These are phyloP conservation scores for Cepaea hortensis DNA, from an alignment of 2,888 invertebrate species.

Conservation along the genomic window DNA sequence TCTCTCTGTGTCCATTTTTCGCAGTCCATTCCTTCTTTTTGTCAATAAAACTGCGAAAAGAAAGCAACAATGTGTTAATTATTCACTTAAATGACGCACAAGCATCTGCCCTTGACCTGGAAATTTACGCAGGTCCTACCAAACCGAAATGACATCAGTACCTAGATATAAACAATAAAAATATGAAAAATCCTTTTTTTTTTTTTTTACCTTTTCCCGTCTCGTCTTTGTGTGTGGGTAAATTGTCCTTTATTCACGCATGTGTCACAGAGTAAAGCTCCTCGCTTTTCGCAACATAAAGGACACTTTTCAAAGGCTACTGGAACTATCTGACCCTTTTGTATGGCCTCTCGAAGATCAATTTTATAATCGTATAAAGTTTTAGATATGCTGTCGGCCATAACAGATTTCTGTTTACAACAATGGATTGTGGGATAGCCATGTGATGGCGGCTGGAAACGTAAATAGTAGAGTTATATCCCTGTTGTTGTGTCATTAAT, in stretches of 20 bases:
- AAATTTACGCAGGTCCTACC: not conserved
- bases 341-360: slow-evolving; percentile 40
- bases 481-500: not conserved
- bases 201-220: slow-evolving; percentile 45
- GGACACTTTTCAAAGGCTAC: slow-evolving; percentile 50
- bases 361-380: slow-evolving; percentile 44
- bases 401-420: slow-evolving; percentile 50
- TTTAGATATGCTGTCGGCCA: slow-evolving; percentile 50
- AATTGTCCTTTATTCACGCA: slow-evolving; percentile 67
- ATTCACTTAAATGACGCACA: not conserved
- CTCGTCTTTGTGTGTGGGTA: slow-evolving; percentile 61
- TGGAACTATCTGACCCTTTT: slow-evolving; percentile 43
- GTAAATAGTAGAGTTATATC: slow-evolving; percentile 46
- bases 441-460: slow-evolving; percentile 50
- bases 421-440: slow-evolving; percentile 48
- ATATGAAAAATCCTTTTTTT: not conserved
- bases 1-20: slow-evolving; percentile 43
- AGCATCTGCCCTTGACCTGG: slow-evolving; percentile 30
- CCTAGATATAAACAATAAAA: not conserved
- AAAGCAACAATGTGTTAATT: slow-evolving; percentile 17
- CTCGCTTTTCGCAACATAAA: slow-evolving; percentile 44
- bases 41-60: slow-evolving; percentile 42
- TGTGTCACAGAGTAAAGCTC: slow-evolving; percentile 37
- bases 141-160: slow-evolving; percentile 39
- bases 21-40: slow-evolving; percentile 42